Conservation (phyloP, 1,140 invertebrate genomes). For the Heliothis virescens region DNA sequence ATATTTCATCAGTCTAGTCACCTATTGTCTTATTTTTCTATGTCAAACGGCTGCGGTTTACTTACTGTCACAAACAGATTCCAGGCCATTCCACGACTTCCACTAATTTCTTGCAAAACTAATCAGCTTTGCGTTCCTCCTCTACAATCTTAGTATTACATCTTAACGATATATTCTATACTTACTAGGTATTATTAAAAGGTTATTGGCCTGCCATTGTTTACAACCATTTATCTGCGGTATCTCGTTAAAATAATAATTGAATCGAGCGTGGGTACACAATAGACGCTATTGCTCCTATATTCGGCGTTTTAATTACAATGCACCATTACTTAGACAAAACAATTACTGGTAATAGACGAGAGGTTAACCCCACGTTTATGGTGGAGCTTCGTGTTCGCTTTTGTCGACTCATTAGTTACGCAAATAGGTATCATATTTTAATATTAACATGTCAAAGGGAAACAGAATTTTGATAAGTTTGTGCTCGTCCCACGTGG, state of each 20-base stretch:
- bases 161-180: conserved; percentile 12
- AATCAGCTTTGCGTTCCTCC: not conserved
- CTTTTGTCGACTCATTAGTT: conserved; percentile 23
- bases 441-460: conserved; percentile 37
- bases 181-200: conserved; percentile 49
- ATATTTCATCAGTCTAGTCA: conserved; percentile 31
- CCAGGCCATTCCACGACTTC: not conserved
- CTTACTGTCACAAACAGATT: not conserved
- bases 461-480: not conserved
- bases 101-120: conserved; percentile 1
- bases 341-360: conserved; percentile 27
- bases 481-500: not conserved
- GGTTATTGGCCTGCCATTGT: conserved; percentile 53
- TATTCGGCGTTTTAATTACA: conserved; percentile 37
- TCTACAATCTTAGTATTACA: conserved; percentile 15
- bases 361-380: conserved; percentile 9
- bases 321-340: conserved; percentile 18
- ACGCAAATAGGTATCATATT: conserved; percentile 12
- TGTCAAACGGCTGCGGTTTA: conserved; percentile 1
- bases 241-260: conserved; percentile 55
- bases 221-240: conserved; percentile 46
- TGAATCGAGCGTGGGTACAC: conserved; percentile 54
- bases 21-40: conserved; percentile 25
- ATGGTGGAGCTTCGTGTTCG: conserved; percentile 2
- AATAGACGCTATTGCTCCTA: conserved; percentile 40